Evolutionary conservation across 2,888 invertebrate species (phyloP), one percentile per base, ranked within the genome.

Genomic region (Atherix ibis): DNA sequence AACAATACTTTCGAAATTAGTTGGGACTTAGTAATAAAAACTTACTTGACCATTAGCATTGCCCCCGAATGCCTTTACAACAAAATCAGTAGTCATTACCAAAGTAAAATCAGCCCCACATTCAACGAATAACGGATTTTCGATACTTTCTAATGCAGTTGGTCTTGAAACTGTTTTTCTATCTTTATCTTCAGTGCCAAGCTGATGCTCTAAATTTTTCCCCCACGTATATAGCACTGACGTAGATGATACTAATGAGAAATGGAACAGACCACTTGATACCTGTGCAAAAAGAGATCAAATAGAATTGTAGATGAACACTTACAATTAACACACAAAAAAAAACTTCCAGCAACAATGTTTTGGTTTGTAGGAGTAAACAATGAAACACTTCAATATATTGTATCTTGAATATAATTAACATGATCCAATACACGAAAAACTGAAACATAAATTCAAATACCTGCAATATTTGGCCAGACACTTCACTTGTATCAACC

Each of bases 121-220:
- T 32, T 61, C 59, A 17, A 62, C 60, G 40, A 52, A 50, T 50
- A 58, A 53, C 0, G 59, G 58, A 25, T 48, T 47, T 26, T 56
- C 56, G 8, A 62, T 52, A 32, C 50, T 52, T 15, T 59, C 57
- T 9, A 61, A 45, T 8, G 56, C 51, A 9, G 53, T 49, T 5
- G 62, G 62, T 35, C 53, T 53, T 5, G 46, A 40, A 2, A 62
- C 49, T 2, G 56, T 49, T 10, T 54, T 51, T 0, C 58, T 50
- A 29, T 58, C 59, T 37, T 57, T 59, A 37, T 59, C 58, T 38
- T 57, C 60, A 2, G 56, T 58, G 14, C 87, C 88, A 34, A 92
- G 63, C 54, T 92, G 92, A 22, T 89, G 88, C 52, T 92, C 89
- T 40, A 85, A 70, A 59, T 87, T 89, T 41, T 84, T 71, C 2